phyloP scores from a whole-genome alignment of 1,140 invertebrate genomes.

The Metopolophium dirhodum region DNA sequence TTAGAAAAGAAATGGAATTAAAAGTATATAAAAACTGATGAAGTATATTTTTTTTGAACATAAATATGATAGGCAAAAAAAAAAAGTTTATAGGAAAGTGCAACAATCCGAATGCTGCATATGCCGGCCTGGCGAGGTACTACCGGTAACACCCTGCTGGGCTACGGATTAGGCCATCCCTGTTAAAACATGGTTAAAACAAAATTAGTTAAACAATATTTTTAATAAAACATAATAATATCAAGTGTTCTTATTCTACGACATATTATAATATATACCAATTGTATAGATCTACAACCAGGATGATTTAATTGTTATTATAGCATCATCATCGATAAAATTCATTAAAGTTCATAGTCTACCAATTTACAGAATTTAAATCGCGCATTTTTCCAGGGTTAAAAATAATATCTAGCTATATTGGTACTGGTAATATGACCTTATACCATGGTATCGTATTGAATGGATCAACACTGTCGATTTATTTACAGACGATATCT shows the following conservation, averaged over 20 bases:
- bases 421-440: not conserved
- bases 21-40: conserved; percentile 1
- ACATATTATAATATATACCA: not conserved
- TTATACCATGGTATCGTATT: not conserved
- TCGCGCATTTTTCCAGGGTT: not conserved
- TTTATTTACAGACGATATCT: not conserved
- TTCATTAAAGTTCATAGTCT: not conserved
- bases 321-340: not conserved
- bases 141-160: conserved; percentile 67
- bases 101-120: conserved; percentile 60
- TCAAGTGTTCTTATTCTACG: not conserved
- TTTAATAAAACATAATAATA: not conserved
- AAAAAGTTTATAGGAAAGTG: conserved; percentile 34
- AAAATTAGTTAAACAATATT: not conserved
- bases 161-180: conserved; percentile 68
- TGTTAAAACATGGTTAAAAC: conserved; percentile 61
- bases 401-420: not conserved
- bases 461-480: not conserved
- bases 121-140: conserved; percentile 64
- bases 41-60: conserved; percentile 14
- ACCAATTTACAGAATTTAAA: not conserved
- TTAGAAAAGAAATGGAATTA: conserved; percentile 39
- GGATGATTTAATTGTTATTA: not conserved
- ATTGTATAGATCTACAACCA: too few species aligned
- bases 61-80: conserved; percentile 31